phyloP scores from a whole-genome alignment of 2,113 vertebrate species.

The Epinephelus moara region DNA sequence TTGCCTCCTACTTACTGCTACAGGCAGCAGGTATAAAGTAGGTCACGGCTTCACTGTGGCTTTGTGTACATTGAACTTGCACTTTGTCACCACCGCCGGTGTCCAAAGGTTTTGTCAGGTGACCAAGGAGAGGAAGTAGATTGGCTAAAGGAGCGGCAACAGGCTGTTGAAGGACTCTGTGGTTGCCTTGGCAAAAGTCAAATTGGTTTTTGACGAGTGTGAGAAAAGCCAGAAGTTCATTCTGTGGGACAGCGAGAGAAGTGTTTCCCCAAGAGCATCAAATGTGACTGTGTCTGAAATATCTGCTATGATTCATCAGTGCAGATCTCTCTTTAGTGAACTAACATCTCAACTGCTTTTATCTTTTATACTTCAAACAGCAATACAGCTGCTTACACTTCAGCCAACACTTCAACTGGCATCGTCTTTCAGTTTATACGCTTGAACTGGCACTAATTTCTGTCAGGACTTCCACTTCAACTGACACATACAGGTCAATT shows the following conservation, averaged over 20 bases:
- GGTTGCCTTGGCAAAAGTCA: slow-evolving; percentile 36
- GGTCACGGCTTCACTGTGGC: slow-evolving; percentile 54
- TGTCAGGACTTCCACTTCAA: too few relatives aligned
- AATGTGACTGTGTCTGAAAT: background rate
- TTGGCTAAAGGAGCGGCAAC: slow-evolving; percentile 23
- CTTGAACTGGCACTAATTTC: background rate
- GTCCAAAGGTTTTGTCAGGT: slow-evolving; percentile 62
- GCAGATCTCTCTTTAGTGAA: background rate
- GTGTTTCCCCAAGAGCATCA: slow-evolving; percentile 4
- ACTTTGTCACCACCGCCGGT: slow-evolving; percentile 53
- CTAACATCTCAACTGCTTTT: background rate
- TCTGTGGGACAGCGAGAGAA: slow-evolving; percentile 20
- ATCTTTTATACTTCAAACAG: background rate
- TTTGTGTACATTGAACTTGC: slow-evolving; percentile 75
- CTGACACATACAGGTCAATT: background rate
- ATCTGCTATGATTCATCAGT: background rate
- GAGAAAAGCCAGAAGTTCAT: slow-evolving; percentile 11
- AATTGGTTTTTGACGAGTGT: slow-evolving; percentile 44
- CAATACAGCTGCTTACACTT: background rate
- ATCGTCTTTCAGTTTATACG: background rate
- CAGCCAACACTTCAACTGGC: background rate
- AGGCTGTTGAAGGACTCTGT: slow-evolving; percentile 1
- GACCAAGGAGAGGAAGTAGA: slow-evolving; percentile 44
- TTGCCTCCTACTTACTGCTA: slow-evolving; percentile 40
- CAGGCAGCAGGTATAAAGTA: slow-evolving; percentile 61